Base-by-base conservation (phyloP, 1,140 invertebrate genomes). In the Euwallacea fornicatus region DNA sequence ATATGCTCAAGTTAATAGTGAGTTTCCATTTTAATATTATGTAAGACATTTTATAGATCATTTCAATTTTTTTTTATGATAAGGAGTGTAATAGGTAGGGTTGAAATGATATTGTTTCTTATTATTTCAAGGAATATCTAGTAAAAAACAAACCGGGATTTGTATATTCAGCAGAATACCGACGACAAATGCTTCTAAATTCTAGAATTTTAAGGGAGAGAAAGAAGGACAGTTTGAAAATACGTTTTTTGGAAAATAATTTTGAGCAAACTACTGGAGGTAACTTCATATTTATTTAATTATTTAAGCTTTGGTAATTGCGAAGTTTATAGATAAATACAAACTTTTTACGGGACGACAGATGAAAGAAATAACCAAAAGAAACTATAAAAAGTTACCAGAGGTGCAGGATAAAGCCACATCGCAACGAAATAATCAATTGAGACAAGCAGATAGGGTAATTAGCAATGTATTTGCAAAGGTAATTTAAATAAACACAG, bases 321-420 rank as follows among this genome's bases (percentile, higher is more conserved):
- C 16, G 55, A 33, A 33, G 21, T 50, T 66, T 76, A 13, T 69
- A 76, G 76, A 54, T n/a, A 44, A 64, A 16, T 75, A 73, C 43
- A 77, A 75, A 16, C 66, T 80, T 44, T 81, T 78, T 69, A 72
- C 77, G 7, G 73, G 75, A 15, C 72, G 76, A 60, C 74, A 80
- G 73, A 80, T 81, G 78, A 79, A 77, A 70, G 69, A 77, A 55
- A 76, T 79, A 8, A 81, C 77, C 7, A 76, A 73, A 44, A 73
- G 75, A 69, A 76, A 78, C 61, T 81, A 80, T 58, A 72, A 77
- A 64, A 81, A 79, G 73, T 70, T 79, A 43, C 78, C 78, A 0
- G 80, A 81, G 69, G 76, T 81, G 11, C 74, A 76, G 70, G 61
- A 77, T 43, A 79, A 79, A 65, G 21, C 75, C 7, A 42, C 59